phyloP scores from a whole-genome alignment of 2,888 invertebrate genomes.

The Ernsta delagoae region DNA sequence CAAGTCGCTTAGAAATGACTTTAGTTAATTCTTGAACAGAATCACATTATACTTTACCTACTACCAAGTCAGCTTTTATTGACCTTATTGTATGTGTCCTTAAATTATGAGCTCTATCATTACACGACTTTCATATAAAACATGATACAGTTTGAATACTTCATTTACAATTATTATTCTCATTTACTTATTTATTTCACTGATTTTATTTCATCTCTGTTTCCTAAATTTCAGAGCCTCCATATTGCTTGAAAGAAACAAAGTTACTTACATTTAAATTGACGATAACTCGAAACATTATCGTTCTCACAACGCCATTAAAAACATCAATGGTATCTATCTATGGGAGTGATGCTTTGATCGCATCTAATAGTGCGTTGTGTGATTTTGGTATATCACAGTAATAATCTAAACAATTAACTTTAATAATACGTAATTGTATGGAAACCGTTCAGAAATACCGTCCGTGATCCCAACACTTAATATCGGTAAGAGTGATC shows the following conservation, averaged over 20 bases:
- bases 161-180: no score
- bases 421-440: slow-evolving; percentile 67
- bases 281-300: slow-evolving; percentile 46
- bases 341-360: slow-evolving; percentile 59
- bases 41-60: slow-evolving; percentile 20
- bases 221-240: neutral
- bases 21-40: slow-evolving; percentile 31
- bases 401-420: slow-evolving; percentile 68
- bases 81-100: no score
- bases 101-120: no score
- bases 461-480: slow-evolving; percentile 29
- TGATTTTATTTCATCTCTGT: no score
- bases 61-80: neutral
- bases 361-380: slow-evolving; percentile 57
- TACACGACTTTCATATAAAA: no score
- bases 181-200: no score
- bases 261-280: slow-evolving; percentile 24
- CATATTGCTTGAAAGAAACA: no score
- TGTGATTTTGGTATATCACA: slow-evolving; percentile 65
- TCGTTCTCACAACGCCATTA: slow-evolving; percentile 56
- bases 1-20: slow-evolving; percentile 28
- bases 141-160: no score
- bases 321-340: slow-evolving; percentile 60
- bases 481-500: slow-evolving; percentile 30
- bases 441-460: slow-evolving; percentile 34